phyloP scores from a whole-genome alignment of 2,113 vertebrate genomes.

The Xiphias gladius region DNA sequence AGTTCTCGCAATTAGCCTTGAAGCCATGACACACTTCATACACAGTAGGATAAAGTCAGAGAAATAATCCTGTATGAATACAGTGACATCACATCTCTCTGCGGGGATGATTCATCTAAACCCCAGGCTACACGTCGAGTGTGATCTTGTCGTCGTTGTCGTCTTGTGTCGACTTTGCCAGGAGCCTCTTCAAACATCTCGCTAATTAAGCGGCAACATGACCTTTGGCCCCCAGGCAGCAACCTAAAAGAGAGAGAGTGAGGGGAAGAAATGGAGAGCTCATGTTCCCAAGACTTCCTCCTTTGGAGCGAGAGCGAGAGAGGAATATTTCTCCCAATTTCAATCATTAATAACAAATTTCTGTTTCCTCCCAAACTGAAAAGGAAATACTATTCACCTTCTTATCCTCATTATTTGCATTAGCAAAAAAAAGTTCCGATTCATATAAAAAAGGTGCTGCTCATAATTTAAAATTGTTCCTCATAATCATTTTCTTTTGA shows the following conservation, averaged over 20 bases:
- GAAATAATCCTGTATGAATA: slow-evolving; percentile 11
- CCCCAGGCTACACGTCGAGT: slow-evolving; percentile 14
- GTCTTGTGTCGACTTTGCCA: slow-evolving; percentile 40
- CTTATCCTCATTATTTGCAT: no score
- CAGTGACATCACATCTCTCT: slow-evolving; percentile 30
- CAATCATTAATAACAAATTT: no score
- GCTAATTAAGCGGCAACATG: slow-evolving; percentile 64
- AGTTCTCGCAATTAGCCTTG: slow-evolving; percentile 32
- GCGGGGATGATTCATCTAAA: slow-evolving; percentile 31
- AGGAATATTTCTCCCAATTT: no score
- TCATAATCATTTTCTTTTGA: no score
- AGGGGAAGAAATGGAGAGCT: background rate
- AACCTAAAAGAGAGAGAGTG: background rate
- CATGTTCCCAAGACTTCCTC: background rate
- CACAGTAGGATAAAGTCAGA: slow-evolving; percentile 2
- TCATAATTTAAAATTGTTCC: no score
- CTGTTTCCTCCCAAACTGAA: no score
- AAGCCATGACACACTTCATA: slow-evolving; percentile 36
- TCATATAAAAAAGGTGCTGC: no score
- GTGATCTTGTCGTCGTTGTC: slow-evolving; percentile 23
- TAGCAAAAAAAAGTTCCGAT: no score
- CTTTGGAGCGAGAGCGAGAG: background rate
- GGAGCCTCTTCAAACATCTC: slow-evolving; percentile 34
- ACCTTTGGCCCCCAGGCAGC: slow-evolving; percentile 55
- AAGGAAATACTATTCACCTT: no score